Evolutionary conservation across 2,888 invertebrate species (phyloP).

Genomic region (Callosobruchus maculatus): DNA sequence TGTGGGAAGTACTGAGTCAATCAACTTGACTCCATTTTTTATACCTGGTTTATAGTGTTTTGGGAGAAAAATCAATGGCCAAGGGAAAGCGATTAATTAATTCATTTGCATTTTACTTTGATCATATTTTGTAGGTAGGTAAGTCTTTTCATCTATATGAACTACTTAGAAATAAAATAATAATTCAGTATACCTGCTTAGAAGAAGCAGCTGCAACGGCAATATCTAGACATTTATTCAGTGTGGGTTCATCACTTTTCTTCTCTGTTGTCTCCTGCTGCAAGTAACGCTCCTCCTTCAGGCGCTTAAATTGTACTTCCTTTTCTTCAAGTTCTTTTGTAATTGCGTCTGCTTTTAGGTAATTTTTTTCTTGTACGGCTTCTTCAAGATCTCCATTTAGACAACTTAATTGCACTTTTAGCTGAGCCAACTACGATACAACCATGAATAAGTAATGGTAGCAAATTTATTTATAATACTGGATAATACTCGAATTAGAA

Average conservation of each 20-base stretch:
- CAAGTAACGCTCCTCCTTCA: background rate
- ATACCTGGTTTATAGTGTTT: no score
- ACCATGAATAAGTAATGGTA: no score
- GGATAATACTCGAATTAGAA: no score
- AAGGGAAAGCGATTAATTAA: no score
- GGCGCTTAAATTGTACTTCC: background rate
- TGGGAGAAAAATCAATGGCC: no score
- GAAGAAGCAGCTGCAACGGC: background rate
- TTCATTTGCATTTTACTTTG: no score
- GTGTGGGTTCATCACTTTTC: background rate
- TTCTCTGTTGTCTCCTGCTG: background rate
- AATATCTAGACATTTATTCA: background rate
- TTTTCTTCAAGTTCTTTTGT: background rate
- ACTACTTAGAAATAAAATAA: background rate
- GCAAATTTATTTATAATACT: no score
- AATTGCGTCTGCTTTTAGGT: background rate
- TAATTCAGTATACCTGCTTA: background rate
- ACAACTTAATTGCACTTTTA: background rate
- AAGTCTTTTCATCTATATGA: no score
- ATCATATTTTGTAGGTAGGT: no score
- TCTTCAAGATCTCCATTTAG: background rate
- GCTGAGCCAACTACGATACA: background rate
- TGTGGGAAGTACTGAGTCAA: no score
- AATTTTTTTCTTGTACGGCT: background rate
- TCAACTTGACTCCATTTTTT: no score